Base-by-base conservation (phyloP, 2,888 invertebrate species). In the Rhopalosiphum nymphaeae region DNA sequence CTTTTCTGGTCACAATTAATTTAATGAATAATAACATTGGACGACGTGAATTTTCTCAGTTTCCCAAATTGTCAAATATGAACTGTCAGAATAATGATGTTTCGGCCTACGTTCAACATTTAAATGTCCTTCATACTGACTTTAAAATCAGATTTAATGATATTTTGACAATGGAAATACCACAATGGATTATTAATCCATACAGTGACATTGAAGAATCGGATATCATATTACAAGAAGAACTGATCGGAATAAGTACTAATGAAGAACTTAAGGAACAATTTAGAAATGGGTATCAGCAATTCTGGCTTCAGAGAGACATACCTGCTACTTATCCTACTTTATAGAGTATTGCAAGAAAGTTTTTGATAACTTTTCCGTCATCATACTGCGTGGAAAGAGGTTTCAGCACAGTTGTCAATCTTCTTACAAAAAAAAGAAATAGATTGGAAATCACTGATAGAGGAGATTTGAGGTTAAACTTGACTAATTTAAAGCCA, bases 181-280 rank as follows among this genome's bases (percentile, higher is more conserved):
- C 26, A 57, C 26, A 57, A 9, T 57, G 57, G 57, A 57, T 26
- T 57, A 57, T 57, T 57, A 57, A 57, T 57, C 57, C 9, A 26
- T 57, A 78, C 36, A 78, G 0, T 36, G 36, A 36, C 36, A 36
- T 36, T 36, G 78, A 78, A 78, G 78, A 36, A n/a, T 78, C 57
- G 26, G 26, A 57, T 78, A 78, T 78, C 78, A 16, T 36, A 78
- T 78, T 44, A 46, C 86, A 95, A 95, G 95, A 95, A 95, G 94
- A 95, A 95, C 94, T 95, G n/a, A 95, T 95, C 94, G 95, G 95
- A 95, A 92, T 95, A 86, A 94, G 94, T 91, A 95, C 95, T 78
- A 95, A 95, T 86, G 95, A 95, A 84, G 94, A 95, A 95, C 92
- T 92, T 16, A 87, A 92, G 44, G n/a, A 42, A 26, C n/a, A 86